Evolutionary conservation across 2,888 invertebrate species (phyloP).

Genomic region (Euphydryas editha): DNA sequence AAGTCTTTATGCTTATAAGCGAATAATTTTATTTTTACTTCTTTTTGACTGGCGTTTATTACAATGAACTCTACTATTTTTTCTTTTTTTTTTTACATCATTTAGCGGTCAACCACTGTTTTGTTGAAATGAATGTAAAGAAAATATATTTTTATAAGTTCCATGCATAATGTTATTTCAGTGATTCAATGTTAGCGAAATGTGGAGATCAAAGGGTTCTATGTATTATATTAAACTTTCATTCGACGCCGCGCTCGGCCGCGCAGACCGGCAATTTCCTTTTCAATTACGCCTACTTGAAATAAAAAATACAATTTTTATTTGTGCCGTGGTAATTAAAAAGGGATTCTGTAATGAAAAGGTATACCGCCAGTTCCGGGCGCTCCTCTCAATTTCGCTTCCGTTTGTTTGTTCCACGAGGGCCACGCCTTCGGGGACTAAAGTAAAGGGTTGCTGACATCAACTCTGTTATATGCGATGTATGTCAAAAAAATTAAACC

Average conservation of each 20-base stretch:
- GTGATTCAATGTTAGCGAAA: conserved; percentile 74
- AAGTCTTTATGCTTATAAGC: conserved; percentile 39
- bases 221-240: conserved; percentile 83
- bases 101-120: conserved; percentile 26
- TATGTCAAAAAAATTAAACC: conserved; percentile 60
- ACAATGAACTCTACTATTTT: conserved; percentile 1
- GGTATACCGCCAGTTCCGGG: conserved; percentile 81
- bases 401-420: conserved; percentile 78
- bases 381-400: conserved; percentile 81
- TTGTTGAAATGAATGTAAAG: conserved; percentile 23
- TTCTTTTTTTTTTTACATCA: conserved; percentile 7
- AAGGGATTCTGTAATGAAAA: conserved; percentile 83
- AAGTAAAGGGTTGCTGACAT: conserved; percentile 69
- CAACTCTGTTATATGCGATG: conserved; percentile 54
- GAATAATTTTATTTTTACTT: conserved; percentile 48
- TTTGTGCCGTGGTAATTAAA: conserved; percentile 82
- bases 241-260: conserved; percentile 70
- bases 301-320: conserved; percentile 82
- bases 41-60: conserved; percentile 25
- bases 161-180: conserved; percentile 59
- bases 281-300: conserved; percentile 83
- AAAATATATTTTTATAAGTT: conserved; percentile 36
- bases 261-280: conserved; percentile 78
- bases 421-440: conserved; percentile 72
- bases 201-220: conserved; percentile 80